Percentiles rank a stretch among this genome's conserved stretches.
Conservation (phyloP, 30 jellyfish, hydroid and myxozoan genomes). For the Turritopsis rubra region DNA sequence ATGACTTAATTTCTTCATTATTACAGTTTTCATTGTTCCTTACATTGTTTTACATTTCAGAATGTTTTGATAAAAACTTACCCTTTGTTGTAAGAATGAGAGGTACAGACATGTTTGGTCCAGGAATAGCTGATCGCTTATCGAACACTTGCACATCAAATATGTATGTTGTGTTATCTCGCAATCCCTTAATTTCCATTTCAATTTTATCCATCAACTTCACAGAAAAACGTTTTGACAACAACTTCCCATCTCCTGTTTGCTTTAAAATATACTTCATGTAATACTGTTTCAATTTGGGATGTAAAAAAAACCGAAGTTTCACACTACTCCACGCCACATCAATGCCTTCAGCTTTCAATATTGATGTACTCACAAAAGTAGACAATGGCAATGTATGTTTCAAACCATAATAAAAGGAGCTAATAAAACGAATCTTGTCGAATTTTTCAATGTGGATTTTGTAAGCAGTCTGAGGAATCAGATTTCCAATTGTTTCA, state of each 20-base stretch:
- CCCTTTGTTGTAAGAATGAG: neutral
- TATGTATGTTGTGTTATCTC: neutral
- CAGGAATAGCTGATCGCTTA: neutral
- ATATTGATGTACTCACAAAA: neutral
- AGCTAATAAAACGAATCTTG: neutral
- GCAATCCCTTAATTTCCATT: neutral
- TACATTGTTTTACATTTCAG: too few species aligned
- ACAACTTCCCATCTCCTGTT: neutral
- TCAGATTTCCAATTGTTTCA: neutral
- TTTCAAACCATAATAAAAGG: neutral
- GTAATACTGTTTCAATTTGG: neutral
- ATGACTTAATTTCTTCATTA: too few species aligned
- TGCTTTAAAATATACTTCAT: neutral
- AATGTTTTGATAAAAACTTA: too few species aligned
- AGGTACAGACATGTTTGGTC: conserved; percentile 19
- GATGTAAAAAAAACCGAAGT: conserved; percentile 1
- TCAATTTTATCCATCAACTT: neutral
- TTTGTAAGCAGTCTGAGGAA: neutral
- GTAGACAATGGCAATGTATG: neutral
- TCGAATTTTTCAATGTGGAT: neutral
- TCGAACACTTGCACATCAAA: conserved; percentile 2
- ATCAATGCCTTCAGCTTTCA: neutral
- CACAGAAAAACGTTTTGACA: neutral
- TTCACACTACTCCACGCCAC: neutral
- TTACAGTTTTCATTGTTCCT: too few species aligned